Base-by-base conservation (phyloP, 2,888 invertebrate species). In the Lepidonotus clava region DNA sequence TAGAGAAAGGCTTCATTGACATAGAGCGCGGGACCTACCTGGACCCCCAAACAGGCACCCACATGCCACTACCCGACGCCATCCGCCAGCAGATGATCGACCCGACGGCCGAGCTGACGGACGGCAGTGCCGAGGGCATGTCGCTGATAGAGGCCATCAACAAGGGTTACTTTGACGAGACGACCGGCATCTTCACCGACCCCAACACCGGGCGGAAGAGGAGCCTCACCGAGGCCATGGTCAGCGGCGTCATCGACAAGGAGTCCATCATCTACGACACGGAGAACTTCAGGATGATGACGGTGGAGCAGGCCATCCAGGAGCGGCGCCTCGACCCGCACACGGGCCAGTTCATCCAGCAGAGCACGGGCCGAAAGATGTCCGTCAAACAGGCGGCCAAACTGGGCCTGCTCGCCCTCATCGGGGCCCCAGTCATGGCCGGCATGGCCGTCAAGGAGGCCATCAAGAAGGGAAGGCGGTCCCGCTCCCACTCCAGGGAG, bases 371-470 rank as follows among this genome's bases (percentile, higher is more conserved):
- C 40, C 90, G 91, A 86, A 89, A 89, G 8, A 96, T 97, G 88
- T 95, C 96, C 0, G 95, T 97, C 36, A 96, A 96, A 71, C 96
- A 97, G 92, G 98, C 90, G 11, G 89, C 88, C 4, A 88, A 88
- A 83, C 80, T 92, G 40, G 93, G 93, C 0, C 95, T 98, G 0
- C 95, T 98, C 89, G 98, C 98, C 34, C 95, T 98, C 41, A 96
- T 97, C 83, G 97, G 97, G 40, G 97, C 97, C 24, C 98, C 98
- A 2, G 96, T 98, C 34, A 94, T 98, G 87, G 98, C 98, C 53
- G 98, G 98, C 40, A 97, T 92, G 93, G 91, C 91, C 66, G 96
- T 97, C 24, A 96, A 96, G 1, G 96, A 98, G 94, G 97, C 97
- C 6, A 96, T 98, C 1, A 76, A 88, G 24, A 86, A 87, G 40